Base-by-base conservation (phyloP, 2,113 vertebrate genomes). In the Narcine bancroftii region DNA sequence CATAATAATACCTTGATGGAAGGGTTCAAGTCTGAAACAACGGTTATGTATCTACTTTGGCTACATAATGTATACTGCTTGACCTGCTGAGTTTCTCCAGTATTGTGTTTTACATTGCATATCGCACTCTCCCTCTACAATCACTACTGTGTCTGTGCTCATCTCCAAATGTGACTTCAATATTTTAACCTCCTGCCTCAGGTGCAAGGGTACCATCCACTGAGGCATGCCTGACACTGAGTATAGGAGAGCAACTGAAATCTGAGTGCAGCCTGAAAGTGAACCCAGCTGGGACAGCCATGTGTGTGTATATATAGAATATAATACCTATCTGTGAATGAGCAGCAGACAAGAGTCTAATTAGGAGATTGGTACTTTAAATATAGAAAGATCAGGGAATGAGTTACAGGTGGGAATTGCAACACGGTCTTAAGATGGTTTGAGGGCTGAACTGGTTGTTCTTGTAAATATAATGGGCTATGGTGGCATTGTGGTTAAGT, bases 311-410 rank as follows among this genome's bases (percentile, higher is more conserved):
- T 60, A 60, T 60, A 60, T 53, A 87, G n/a, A 87, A 87, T 17
- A 63, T 36, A 87, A 60, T 60, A n/a, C 11, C 17, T 39, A 63
- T 60, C 81, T 87, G 53, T 6, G n/a, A 36, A n/a, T 15, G 53
- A 21, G 53, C 60, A 60, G 53, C 56, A 87, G n/a, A 36, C 53
- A 36, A 36, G 53, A 60, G 60, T 63, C 53, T 87, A 87, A 87
- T 87, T 87, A 60, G 53, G 53, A 53, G 53, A 13, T 60, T 24
- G 33, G 53, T 60, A 33, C 4, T 87, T 87, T 87, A 87, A n/a
- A 87, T 60, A 87, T 87, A 87, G 81, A 63, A 36, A n/a, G 81
- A 60, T 87, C 81, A 60, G 53, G 53, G 29, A 53, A 17, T n/a
- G 79, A 83, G 47, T 56, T 83, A 56, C 47, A 56, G 24, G 47